These are phyloP conservation scores for Lota lota DNA, from an alignment of 2,113 vertebrate genomes.

Conservation along the genomic window DNA sequence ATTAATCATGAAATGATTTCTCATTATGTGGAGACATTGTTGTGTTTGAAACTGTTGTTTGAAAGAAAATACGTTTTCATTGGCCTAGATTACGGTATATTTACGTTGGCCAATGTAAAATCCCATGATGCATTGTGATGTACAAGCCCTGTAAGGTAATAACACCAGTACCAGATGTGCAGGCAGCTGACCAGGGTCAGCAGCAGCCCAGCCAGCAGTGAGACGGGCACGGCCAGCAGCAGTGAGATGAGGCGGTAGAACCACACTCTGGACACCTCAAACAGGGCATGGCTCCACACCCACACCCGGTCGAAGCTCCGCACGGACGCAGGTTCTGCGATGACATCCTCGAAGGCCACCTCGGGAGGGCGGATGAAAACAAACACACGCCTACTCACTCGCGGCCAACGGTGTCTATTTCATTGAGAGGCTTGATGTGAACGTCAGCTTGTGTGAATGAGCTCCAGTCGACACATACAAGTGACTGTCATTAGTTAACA, in stretches of 20 bases:
- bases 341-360: conserved; percentile 69
- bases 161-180: conserved; percentile 59
- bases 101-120: not conserved
- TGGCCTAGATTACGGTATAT: no score
- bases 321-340: conserved; percentile 59
- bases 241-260: conserved; percentile 55
- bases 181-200: conserved; percentile 62
- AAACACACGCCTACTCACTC: not conserved
- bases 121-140: no score
- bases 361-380: conserved; percentile 24
- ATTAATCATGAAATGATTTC: no score
- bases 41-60: no score
- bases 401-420: not conserved
- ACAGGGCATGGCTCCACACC: conserved; percentile 62
- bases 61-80: no score
- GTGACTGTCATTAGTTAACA: not conserved
- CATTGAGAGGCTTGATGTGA: not conserved
- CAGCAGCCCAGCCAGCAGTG: conserved; percentile 54
- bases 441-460: not conserved
- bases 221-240: conserved; percentile 57
- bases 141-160: not conserved
- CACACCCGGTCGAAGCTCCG: conserved; percentile 64
- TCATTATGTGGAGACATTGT: no score
- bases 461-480: not conserved
- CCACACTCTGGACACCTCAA: conserved; percentile 61